Evolutionary conservation across 2,113 vertebrate genomes (phyloP), one percentile per base, ranked within the genome.

Genomic region (Steatornis caripensis): DNA sequence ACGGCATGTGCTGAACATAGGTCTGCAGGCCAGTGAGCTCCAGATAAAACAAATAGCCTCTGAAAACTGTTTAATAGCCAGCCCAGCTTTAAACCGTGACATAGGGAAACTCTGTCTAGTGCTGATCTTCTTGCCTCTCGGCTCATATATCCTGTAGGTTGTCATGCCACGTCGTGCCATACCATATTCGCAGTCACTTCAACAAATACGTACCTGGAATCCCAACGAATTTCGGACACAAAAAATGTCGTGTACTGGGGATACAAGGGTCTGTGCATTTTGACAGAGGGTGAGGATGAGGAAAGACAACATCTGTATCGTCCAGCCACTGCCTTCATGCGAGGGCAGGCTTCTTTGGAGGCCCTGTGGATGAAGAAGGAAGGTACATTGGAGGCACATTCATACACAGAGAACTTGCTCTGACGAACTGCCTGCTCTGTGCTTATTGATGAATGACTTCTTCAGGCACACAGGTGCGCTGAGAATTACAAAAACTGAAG

Each of bases 381-480:
- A 77, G 39, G 72, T 16, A 32, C 36, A 10, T 0, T 27, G 62
- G 41, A 86, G 45, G 36, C 54, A 55, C 58, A 26, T 51, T 53
- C 76, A 60, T 4, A 6, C n/a, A 14, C 37, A 84, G 15, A 61
- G 37, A 90, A 66, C 39, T 75, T 41, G 23, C 43, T 43, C 68
- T 55, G 79, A 78, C 26, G 11, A 89, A 54, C 83, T 55, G 65
- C 60, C 77, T 94, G 84, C 72, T 65, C 86, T 29, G 22, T 24
- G 32, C 43, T 83, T 57, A 37, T 70, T 90, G 93, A 95, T 65
- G 80, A 94, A 92, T 64, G 45, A 80, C 90, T 95, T 97, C 80
- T 96, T 41, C 88, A 95, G 90, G 61, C 80, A 68, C 65, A 58
- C 90, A 95, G 95, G 96, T 96, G 93, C 0, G 15, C 77, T 17